A percentile compares a stretch with the other conserved stretches of the same genome.
phyloP scores from a whole-genome alignment of 2,888 invertebrate species.

The Scaptomyza cyrtandrae region DNA sequence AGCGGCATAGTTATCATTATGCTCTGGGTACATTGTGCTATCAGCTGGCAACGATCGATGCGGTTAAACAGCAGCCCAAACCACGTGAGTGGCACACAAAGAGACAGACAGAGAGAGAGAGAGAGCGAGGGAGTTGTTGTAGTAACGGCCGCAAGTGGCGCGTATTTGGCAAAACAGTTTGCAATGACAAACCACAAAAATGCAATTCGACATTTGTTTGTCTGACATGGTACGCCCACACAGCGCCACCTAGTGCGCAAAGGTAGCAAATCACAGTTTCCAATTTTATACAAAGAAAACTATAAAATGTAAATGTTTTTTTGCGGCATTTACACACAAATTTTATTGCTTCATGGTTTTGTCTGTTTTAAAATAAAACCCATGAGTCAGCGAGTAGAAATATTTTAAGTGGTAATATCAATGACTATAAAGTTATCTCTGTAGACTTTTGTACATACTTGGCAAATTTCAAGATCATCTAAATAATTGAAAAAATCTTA shows the following conservation, averaged over 20 bases:
- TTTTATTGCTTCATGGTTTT: neutral
- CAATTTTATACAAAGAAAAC: conserved; percentile 33
- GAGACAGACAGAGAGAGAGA: neutral
- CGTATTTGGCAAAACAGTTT: conserved; percentile 73
- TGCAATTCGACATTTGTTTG: conserved; percentile 45
- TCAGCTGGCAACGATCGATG: conserved; percentile 76
- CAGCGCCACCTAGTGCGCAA: conserved; percentile 58
- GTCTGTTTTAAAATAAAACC: neutral
- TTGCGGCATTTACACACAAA: neutral
- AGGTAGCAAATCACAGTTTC: conserved; percentile 33
- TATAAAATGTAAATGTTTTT: conserved; percentile 1
- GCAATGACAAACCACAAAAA: conserved; percentile 66
- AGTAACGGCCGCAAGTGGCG: conserved; percentile 66
- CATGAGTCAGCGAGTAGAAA: neutral
- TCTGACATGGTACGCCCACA: conserved; percentile 57
- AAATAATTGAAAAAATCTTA: too few species aligned
- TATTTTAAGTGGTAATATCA: neutral
- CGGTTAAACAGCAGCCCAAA: conserved; percentile 63
- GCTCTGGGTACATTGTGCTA: conserved; percentile 67
- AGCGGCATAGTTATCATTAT: conserved; percentile 76
- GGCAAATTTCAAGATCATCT: too few species aligned
- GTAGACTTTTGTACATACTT: too few species aligned
- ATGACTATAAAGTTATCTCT: neutral
- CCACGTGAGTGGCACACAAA: conserved; percentile 1
- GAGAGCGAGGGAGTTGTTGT: conserved; percentile 6